Evolutionary conservation across 2,797 vertebrate species (phyloP).

Genomic region (Hippopotamyrus pictus): DNA sequence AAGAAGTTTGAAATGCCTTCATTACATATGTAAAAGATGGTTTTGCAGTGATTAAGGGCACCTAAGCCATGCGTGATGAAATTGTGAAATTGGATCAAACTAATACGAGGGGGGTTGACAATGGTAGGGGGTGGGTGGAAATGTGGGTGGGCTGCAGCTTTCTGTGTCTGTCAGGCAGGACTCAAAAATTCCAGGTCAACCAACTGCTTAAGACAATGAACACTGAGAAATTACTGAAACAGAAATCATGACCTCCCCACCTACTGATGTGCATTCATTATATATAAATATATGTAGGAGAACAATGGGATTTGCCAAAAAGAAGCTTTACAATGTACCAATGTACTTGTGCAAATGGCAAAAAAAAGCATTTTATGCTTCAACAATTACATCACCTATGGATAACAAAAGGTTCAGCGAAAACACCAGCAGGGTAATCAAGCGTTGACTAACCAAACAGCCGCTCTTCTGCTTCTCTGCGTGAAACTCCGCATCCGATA

Average conservation of each 20-base stretch:
- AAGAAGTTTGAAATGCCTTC: neutral
- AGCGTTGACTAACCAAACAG: neutral
- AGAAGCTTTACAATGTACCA: neutral
- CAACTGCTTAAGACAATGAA: neutral
- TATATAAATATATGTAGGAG: neutral
- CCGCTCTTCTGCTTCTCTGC: constrained; percentile 17
- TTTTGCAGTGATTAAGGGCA: neutral
- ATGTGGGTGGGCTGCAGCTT: neutral
- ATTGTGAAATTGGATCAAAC: neutral
- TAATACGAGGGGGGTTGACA: neutral
- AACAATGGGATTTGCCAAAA: too few species aligned
- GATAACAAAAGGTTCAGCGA: neutral
- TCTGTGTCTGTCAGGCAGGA: neutral
- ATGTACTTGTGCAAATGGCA: neutral
- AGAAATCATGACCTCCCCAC: neutral
- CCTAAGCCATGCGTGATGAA: neutral
- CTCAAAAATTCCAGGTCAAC: neutral
- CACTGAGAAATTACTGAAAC: neutral
- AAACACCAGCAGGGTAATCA: neutral
- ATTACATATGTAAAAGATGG: neutral
- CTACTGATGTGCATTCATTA: neutral
- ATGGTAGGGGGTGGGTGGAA: neutral
- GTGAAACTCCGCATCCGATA: constrained; percentile 13
- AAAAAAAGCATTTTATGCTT: neutral
- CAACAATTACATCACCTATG: neutral